Conservation (phyloP, 1,140 invertebrate genomes). For the Plectrocnemia conspersa region DNA sequence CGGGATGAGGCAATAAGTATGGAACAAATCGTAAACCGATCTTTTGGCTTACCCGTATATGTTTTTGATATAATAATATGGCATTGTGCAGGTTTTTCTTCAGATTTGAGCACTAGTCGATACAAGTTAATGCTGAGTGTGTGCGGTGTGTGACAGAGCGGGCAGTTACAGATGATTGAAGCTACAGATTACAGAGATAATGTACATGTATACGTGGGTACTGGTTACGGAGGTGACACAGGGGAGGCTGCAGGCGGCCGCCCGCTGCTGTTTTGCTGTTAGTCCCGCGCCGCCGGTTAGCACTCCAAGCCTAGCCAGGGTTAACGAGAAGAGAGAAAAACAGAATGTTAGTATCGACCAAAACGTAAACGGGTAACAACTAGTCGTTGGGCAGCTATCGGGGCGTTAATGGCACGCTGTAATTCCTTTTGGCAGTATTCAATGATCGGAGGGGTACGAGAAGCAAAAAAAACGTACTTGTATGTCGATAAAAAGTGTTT, state of each 20-base stretch:
- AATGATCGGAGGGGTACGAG: no score
- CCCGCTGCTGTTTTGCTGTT: slow-evolving; percentile 26
- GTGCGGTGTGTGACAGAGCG: slow-evolving; percentile 15
- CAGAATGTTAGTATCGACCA: slow-evolving; percentile 55
- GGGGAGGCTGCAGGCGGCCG: slow-evolving; percentile 24
- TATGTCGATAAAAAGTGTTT: no score
- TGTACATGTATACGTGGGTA: slow-evolving; percentile 18
- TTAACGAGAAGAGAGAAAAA: slow-evolving; percentile 53
- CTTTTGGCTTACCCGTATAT: no score
- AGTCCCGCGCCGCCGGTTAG: slow-evolving; percentile 51
- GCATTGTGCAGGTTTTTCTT: slow-evolving; percentile 19
- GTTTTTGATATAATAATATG: no score
- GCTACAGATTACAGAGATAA: slow-evolving; percentile 24
- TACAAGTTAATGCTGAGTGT: slow-evolving; percentile 25
- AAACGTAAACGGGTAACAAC: slow-evolving; percentile 45
- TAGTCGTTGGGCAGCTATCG: slow-evolving; percentile 18
- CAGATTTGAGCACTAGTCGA: slow-evolving; percentile 22
- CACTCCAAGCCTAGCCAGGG: slow-evolving; percentile 63
- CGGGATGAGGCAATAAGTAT: no score
- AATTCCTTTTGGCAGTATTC: no score
- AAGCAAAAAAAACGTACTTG: neutral
- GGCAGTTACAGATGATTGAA: slow-evolving; percentile 25
- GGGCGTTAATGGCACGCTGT: no score
- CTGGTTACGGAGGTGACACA: slow-evolving; percentile 19
- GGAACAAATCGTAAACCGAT: no score